Evolutionary conservation across 1,140 invertebrate species (phyloP).

Genomic region (Sycobia sp.): DNA sequence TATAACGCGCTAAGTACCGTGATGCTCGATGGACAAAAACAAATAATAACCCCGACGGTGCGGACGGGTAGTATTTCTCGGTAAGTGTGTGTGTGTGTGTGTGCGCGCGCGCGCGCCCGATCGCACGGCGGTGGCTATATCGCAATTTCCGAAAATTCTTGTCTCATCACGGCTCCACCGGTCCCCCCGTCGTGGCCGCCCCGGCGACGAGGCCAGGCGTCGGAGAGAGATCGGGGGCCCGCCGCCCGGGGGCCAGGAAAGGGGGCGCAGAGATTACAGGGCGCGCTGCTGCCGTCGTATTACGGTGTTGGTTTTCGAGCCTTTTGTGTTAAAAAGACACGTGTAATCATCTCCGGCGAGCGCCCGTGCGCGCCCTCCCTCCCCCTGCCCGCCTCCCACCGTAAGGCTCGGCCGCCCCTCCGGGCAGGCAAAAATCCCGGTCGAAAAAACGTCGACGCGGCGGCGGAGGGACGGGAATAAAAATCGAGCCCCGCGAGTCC

Average conservation of each 20-base stretch:
- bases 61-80: not conserved
- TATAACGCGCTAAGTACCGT: conserved; percentile 53
- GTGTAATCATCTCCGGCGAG: conserved; percentile 56
- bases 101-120: not conserved
- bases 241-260: not conserved
- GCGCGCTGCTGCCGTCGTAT: conserved; percentile 56
- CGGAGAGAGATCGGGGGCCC: not conserved
- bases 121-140: not conserved
- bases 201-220: conserved; percentile 3
- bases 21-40: conserved; percentile 54
- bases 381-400: too few species aligned
- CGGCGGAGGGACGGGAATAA: conserved; percentile 29
- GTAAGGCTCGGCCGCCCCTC: too few species aligned
- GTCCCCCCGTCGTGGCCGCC: not conserved
- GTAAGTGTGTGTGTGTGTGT: not conserved
- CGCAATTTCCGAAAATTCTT: conserved; percentile 60
- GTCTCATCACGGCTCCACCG: conserved; percentile 55
- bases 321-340: conserved; percentile 64
- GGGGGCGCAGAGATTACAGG: conserved; percentile 58
- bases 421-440: conserved; percentile 39
- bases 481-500: conserved; percentile 39
- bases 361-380: conserved; percentile 30
- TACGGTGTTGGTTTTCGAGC: conserved; percentile 65
- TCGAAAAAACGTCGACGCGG: conserved; percentile 36
- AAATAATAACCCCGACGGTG: conserved; percentile 53